Evolutionary conservation across 2,888 invertebrate genomes (phyloP).

Genomic region (Itoplectis maculator): DNA sequence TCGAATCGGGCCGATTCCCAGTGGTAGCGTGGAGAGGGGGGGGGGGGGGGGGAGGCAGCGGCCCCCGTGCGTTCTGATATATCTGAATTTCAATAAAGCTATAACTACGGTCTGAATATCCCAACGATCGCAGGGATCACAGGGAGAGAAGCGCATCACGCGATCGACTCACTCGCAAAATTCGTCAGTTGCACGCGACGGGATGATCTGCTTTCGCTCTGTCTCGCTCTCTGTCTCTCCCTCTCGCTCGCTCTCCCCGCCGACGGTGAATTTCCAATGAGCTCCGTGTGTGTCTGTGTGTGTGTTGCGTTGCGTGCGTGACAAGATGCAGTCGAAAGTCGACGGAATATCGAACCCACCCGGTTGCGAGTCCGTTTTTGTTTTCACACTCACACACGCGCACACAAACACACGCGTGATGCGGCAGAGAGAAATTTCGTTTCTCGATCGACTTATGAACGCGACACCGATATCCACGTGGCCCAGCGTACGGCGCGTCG

Average conservation of each 20-base stretch:
- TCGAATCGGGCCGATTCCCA: slow-evolving; percentile 22
- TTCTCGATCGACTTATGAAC: background rate
- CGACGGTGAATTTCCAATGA: slow-evolving; percentile 37
- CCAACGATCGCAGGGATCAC: slow-evolving; percentile 2
- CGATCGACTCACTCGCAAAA: slow-evolving; percentile 64
- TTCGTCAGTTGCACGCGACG: slow-evolving; percentile 62
- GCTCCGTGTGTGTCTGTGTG: background rate
- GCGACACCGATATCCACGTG: slow-evolving; percentile 73
- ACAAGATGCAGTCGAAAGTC: slow-evolving; percentile 7
- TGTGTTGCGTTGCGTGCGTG: background rate
- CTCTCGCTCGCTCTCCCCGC: background rate
- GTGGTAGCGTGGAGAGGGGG: too few species aligned
- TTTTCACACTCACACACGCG: too few species aligned
- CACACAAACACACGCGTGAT: too few species aligned
- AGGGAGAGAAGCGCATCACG: slow-evolving; percentile 37
- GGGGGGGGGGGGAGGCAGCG: too few species aligned
- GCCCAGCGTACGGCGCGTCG: slow-evolving; percentile 64
- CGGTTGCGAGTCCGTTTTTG: background rate
- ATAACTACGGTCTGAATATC: slow-evolving; percentile 13
- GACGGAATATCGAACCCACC: background rate
- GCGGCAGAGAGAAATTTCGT: background rate
- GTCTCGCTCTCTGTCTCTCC: too few species aligned
- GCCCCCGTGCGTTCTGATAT: slow-evolving; percentile 1
- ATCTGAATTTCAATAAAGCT: slow-evolving; percentile 48
- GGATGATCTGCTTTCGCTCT: slow-evolving; percentile 18